Percentiles rank a stretch among this genome's conserved stretches.
Evolutionary conservation across 2,113 vertebrate species (phyloP).

Genomic region (Perca flavescens): DNA sequence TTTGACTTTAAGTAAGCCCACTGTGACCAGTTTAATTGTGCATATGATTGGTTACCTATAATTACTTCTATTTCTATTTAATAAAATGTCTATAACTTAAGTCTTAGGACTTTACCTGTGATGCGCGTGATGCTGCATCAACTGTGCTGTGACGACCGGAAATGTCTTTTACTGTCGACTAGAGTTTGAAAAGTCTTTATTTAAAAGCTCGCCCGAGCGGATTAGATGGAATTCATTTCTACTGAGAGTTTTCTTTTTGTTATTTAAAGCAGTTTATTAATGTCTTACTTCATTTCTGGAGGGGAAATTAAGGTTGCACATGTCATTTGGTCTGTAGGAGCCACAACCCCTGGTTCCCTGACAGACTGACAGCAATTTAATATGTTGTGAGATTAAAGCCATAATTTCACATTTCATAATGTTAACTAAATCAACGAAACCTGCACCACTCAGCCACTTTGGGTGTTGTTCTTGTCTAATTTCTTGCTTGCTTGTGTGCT

Average conservation of each 20-base stretch:
- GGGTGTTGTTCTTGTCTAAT: background rate
- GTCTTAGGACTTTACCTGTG: background rate
- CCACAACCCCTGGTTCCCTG: background rate
- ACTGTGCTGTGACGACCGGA: background rate
- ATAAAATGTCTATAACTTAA: no score
- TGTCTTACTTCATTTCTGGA: background rate
- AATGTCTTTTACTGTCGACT: background rate
- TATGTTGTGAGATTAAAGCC: background rate
- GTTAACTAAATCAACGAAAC: background rate
- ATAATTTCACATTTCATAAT: no score
- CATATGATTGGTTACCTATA: no score
- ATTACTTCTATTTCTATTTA: background rate
- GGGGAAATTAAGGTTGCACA: background rate
- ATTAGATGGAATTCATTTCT: slow-evolving; percentile 12
- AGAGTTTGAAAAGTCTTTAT: background rate
- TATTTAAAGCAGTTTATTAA: background rate
- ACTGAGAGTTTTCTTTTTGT: background rate
- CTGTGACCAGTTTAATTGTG: no score
- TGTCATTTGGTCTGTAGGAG: background rate
- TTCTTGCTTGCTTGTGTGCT: slow-evolving; percentile 14
- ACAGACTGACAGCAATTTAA: background rate
- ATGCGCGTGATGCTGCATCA: background rate
- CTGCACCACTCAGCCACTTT: background rate
- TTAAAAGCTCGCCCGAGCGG: background rate
- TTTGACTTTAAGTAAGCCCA: no score